Percentiles rank a stretch among this genome's conserved stretches.
Evolutionary conservation across 2,113 vertebrate genomes (phyloP).

Genomic region (Pygoscelis adeliae): DNA sequence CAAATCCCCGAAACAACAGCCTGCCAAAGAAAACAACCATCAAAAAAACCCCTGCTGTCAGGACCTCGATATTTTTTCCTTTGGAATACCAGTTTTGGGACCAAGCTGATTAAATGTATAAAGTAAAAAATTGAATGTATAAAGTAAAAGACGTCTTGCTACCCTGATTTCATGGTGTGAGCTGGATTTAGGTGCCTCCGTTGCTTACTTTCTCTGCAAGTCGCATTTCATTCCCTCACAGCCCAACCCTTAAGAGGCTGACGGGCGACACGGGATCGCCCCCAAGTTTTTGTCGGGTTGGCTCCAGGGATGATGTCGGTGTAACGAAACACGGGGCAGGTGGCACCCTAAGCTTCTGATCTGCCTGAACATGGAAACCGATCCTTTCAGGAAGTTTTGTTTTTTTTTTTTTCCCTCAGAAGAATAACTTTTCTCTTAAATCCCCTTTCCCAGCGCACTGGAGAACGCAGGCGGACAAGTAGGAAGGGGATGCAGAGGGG

Average conservation of each 20-base stretch:
- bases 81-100: background rate
- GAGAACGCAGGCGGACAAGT: rapidly evolving
- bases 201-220: background rate
- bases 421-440: background rate
- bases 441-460: background rate
- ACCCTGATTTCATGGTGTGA: background rate
- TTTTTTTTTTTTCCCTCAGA: too few species aligned
- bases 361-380: rapidly evolving
- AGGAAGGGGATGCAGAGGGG: background rate
- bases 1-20: background rate
- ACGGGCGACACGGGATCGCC: background rate
- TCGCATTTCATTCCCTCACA: background rate
- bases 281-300: rapidly evolving
- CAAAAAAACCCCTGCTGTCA: background rate
- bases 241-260: background rate
- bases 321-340: background rate
- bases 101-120: rapidly evolving
- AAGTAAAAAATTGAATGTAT: background rate
- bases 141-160: background rate
- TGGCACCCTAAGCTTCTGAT: background rate
- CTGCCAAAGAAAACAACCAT: background rate
- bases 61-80: background rate
- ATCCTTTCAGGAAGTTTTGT: background rate
- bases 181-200: rapidly evolving
- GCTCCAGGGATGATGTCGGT: background rate